Evolutionary conservation across 2,113 vertebrate species (phyloP).

Genomic region (Oophaga pumilio): DNA sequence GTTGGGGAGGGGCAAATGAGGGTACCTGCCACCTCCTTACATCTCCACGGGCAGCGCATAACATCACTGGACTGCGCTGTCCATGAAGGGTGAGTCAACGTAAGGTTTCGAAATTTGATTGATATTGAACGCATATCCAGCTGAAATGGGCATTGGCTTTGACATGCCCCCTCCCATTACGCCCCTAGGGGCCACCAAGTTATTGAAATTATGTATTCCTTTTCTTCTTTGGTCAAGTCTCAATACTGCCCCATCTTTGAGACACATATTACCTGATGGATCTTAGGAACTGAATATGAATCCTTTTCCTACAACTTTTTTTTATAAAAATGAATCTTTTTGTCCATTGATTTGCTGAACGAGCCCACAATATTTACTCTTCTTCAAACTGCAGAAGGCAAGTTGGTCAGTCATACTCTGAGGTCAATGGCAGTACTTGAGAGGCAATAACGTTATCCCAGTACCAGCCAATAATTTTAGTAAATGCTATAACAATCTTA

Average conservation of each 20-base stretch:
- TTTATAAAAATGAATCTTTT: neutral
- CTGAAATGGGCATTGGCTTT: no score
- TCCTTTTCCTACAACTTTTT: neutral
- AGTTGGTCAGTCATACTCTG: slow-evolving; percentile 3
- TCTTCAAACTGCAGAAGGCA: neutral
- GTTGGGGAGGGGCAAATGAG: no score
- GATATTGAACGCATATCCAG: no score
- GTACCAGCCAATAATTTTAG: slow-evolving; percentile 18
- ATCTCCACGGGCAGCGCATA: no score
- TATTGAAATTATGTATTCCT: neutral
- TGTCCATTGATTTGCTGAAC: neutral
- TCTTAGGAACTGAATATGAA: neutral
- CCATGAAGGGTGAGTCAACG: no score
- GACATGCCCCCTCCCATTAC: no score
- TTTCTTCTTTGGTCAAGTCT: neutral
- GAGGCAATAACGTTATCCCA: slow-evolving; percentile 12
- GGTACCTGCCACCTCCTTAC: no score
- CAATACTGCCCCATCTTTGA: neutral
- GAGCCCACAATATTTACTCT: slow-evolving; percentile 9
- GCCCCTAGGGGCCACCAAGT: neutral
- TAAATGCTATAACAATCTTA: slow-evolving; percentile 43
- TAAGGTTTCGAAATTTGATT: no score
- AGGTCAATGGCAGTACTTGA: slow-evolving; percentile 28
- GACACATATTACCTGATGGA: neutral
- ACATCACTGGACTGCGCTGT: no score